Conservation (phyloP, 2,797 vertebrate species). For the Tenualosa ilisha region DNA sequence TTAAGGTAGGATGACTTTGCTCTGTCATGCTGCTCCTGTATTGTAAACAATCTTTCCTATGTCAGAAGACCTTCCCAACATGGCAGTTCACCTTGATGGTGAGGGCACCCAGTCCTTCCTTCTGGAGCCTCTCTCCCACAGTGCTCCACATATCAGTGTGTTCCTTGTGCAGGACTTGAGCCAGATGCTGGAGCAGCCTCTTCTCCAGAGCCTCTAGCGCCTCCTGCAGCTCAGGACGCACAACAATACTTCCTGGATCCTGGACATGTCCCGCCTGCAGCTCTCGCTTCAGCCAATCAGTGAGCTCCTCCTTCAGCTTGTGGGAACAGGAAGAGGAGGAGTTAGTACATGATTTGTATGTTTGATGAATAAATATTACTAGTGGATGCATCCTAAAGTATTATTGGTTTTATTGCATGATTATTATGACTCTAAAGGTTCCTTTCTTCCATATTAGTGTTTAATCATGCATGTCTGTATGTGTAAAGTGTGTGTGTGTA, state of each 20-base stretch:
- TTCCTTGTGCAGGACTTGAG: not conserved
- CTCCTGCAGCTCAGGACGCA: conserved; percentile 13
- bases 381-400: not conserved
- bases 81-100: conserved; percentile 19
- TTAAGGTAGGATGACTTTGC: too few relatives aligned
- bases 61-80: not conserved
- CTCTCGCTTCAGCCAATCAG: conserved; percentile 17
- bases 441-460: not conserved
- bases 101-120: not conserved
- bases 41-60: not conserved
- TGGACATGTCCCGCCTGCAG: not conserved
- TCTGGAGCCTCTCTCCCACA: conserved; percentile 20
- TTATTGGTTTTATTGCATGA: not conserved
- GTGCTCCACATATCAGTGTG: not conserved
- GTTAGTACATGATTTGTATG: not conserved
- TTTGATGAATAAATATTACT: too few relatives aligned
- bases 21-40: not conserved
- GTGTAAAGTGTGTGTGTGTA: too few relatives aligned
- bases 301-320: conserved; percentile 1
- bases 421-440: too few relatives aligned
- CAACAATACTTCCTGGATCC: not conserved
- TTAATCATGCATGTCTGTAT: not conserved
- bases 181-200: not conserved
- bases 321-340: not conserved
- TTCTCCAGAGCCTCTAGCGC: conserved; percentile 12